These are phyloP conservation scores for Agriopis aurantiaria DNA, from an alignment of 2,888 invertebrate species.

Conservation along the genomic window DNA sequence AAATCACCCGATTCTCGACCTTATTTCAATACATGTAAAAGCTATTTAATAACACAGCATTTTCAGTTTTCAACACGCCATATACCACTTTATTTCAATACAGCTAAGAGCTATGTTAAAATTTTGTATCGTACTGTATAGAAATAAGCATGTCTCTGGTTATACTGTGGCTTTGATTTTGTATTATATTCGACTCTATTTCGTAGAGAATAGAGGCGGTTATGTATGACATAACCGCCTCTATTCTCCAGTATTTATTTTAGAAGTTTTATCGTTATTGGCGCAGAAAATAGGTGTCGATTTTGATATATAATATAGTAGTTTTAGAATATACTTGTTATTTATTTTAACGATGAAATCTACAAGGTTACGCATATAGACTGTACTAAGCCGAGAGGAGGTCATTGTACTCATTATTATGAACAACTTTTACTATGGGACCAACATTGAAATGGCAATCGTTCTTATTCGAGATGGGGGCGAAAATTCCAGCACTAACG, in stretches of 20 bases:
- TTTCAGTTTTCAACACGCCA: not conserved
- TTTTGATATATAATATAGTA: slow-evolving; percentile 17
- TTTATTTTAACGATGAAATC: not conserved
- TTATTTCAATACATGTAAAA: slow-evolving; percentile 11
- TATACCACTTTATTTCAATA: not conserved
- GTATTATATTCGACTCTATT: slow-evolving; percentile 1
- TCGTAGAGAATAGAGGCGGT: not conserved
- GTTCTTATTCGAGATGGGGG: too few species aligned
- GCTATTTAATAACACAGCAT: not conserved
- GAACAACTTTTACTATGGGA: too few species aligned
- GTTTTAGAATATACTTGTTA: not conserved
- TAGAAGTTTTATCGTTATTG: slow-evolving; percentile 19
- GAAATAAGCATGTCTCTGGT: slow-evolving; percentile 3
- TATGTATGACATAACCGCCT: too few species aligned
- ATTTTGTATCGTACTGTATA: not conserved
- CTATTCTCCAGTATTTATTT: slow-evolving; percentile 24
- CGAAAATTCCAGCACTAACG: too few species aligned
- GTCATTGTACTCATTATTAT: too few species aligned
- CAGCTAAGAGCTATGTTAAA: not conserved
- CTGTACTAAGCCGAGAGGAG: too few species aligned
- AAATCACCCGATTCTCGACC: not conserved
- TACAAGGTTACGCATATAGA: not conserved
- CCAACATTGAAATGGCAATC: too few species aligned
- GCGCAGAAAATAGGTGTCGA: slow-evolving; percentile 12
- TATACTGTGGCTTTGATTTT: not conserved